Evolutionary conservation across 1,140 invertebrate genomes (phyloP).

Genomic region (Oryctes rhinoceros): DNA sequence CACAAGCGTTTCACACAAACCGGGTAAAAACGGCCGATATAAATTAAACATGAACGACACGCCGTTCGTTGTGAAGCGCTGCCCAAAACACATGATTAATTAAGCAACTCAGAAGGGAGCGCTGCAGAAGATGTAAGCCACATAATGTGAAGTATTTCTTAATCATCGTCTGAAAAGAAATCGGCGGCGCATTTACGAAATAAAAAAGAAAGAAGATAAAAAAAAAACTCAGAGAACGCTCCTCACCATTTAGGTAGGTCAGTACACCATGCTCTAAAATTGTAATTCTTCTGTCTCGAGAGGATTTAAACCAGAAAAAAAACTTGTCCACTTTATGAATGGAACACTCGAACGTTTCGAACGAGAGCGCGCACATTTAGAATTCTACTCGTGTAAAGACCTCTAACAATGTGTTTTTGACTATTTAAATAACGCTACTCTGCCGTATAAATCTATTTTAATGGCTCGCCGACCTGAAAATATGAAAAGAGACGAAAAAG

Average conservation of each 20-base stretch:
- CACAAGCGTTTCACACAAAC: not conserved
- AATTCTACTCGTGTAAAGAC: constrained; percentile 37
- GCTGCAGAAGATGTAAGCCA: not conserved
- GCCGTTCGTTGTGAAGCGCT: constrained; percentile 4
- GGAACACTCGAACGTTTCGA: constrained; percentile 9
- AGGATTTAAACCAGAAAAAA: not conserved
- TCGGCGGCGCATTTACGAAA: not conserved
- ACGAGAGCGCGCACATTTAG: constrained; percentile 31
- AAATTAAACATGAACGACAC: constrained; percentile 27
- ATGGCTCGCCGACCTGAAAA: constrained; percentile 25
- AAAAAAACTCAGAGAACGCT: not conserved
- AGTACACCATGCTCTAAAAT: constrained; percentile 17
- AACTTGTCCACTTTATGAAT: constrained; percentile 35
- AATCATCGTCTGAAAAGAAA: constrained; percentile 22
- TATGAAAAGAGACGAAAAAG: constrained; percentile 27
- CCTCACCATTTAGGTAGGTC: constrained; percentile 25
- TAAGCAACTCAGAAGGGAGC: constrained; percentile 8
- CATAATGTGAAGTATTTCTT: constrained; percentile 35
- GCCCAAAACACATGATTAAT: constrained; percentile 24
- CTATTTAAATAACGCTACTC: constrained; percentile 38
- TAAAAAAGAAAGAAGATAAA: not conserved
- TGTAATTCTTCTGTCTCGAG: constrained; percentile 5
- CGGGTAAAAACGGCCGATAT: not conserved
- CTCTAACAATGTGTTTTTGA: constrained; percentile 41
- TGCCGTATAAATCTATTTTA: constrained; percentile 41